phyloP scores from a whole-genome alignment of 2,888 invertebrate species.

The Leptinotarsa haldemani region DNA sequence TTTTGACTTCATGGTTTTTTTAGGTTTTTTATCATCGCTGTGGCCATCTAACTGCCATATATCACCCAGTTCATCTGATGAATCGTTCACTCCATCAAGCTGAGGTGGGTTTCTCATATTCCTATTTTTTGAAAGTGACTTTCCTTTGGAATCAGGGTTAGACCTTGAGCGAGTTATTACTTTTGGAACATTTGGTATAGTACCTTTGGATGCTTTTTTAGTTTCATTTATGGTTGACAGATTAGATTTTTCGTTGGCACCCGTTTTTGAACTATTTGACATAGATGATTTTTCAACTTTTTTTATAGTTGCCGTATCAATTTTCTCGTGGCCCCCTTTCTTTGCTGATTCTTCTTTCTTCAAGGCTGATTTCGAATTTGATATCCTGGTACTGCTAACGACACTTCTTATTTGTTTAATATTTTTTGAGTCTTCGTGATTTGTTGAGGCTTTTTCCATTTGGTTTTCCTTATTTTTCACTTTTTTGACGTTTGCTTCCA shows the following conservation, averaged over 20 bases:
- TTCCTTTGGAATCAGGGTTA: constrained; percentile 1
- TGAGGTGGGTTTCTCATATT: constrained; percentile 21
- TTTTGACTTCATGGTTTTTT: constrained; percentile 40
- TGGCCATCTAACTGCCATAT: constrained; percentile 51
- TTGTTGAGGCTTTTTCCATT: neutral
- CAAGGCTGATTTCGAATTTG: neutral
- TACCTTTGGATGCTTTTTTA: constrained; percentile 24
- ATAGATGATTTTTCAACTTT: constrained; percentile 19
- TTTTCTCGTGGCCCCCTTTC: neutral
- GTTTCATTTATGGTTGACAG: constrained; percentile 15
- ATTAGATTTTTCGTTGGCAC: neutral
- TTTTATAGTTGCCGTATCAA: neutral
- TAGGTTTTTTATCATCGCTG: constrained; percentile 41
- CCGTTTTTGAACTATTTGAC: neutral
- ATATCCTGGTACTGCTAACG: neutral
- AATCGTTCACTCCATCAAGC: constrained; percentile 27
- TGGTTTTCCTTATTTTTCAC: neutral
- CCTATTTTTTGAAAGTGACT: neutral
- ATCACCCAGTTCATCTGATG: constrained; percentile 12
- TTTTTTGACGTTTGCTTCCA: neutral
- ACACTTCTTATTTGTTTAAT: neutral
- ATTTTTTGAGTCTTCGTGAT: neutral
- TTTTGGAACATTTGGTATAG: neutral
- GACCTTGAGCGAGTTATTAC: neutral
- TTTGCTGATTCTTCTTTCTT: neutral